Evolutionary conservation across 2,113 vertebrate genomes (phyloP).

Genomic region (Cinclus mexicanus): DNA sequence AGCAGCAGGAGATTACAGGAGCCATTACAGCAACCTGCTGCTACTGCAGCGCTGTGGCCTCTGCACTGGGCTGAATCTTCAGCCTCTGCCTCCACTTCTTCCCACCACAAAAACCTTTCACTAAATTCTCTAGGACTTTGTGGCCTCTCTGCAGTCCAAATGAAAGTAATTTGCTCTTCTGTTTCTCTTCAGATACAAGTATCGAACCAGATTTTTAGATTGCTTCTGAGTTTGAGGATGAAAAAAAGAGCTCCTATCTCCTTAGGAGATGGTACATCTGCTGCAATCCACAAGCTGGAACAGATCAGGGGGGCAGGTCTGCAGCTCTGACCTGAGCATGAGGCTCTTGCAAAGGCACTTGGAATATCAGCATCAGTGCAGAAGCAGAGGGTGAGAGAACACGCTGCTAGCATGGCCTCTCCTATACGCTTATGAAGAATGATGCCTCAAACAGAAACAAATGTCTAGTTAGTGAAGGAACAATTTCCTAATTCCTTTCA

Average conservation of each 20-base stretch:
- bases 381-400: not conserved
- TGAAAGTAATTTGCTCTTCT: not conserved
- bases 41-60: conserved; percentile 19
- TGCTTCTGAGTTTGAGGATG: not conserved
- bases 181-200: not conserved
- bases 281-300: not conserved
- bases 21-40: conserved; percentile 11
- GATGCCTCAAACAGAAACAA: not conserved
- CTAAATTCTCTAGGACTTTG: not conserved
- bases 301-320: not conserved
- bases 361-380: not conserved
- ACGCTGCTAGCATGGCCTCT: not conserved
- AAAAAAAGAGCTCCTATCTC: not conserved
- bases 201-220: not conserved
- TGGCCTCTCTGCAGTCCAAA: not conserved
- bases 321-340: not conserved
- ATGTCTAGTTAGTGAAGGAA: not conserved
- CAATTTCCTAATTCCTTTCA: not conserved
- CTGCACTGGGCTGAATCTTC: conserved; percentile 32
- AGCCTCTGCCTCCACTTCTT: not conserved
- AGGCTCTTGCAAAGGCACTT: not conserved
- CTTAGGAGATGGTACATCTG: not conserved
- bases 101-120: not conserved
- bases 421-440: not conserved
- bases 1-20: conserved; percentile 60